These are phyloP conservation scores for Euphonia xanthogaster DNA, from an alignment of 2,797 vertebrate genomes.

Conservation along the genomic window DNA sequence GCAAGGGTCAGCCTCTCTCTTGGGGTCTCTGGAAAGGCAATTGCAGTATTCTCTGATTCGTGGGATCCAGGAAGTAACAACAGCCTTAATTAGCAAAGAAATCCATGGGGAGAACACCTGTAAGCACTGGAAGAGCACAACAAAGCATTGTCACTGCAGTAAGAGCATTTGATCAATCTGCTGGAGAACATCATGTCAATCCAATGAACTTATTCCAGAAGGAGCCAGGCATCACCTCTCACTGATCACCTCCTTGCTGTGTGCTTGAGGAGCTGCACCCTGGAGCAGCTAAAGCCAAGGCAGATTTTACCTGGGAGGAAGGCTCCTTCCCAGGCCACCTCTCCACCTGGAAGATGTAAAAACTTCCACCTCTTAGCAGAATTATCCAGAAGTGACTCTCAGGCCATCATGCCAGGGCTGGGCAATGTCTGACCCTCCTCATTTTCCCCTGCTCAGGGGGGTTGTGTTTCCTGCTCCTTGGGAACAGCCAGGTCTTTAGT, in stretches of 20 bases:
- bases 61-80: not conserved
- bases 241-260: not conserved
- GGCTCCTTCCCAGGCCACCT: not conserved
- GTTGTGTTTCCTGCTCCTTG: not conserved
- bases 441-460: not conserved
- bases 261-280: not conserved
- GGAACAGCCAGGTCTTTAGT: not conserved
- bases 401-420: not conserved
- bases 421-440: not conserved
- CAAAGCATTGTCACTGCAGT: not conserved
- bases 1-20: slow-evolving; percentile 19
- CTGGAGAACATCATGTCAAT: not conserved
- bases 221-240: not conserved
- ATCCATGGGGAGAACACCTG: not conserved
- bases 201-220: not conserved
- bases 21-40: not conserved
- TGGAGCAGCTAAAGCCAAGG: not conserved
- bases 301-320: not conserved
- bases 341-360: not conserved
- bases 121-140: not conserved
- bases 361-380: not conserved
- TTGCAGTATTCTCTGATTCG: not conserved
- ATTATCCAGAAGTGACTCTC: not conserved
- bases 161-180: not conserved
- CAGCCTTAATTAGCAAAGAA: not conserved